Evolutionary conservation across 1,140 invertebrate genomes (phyloP).

Genomic region (Paraescarpia echinospica): DNA sequence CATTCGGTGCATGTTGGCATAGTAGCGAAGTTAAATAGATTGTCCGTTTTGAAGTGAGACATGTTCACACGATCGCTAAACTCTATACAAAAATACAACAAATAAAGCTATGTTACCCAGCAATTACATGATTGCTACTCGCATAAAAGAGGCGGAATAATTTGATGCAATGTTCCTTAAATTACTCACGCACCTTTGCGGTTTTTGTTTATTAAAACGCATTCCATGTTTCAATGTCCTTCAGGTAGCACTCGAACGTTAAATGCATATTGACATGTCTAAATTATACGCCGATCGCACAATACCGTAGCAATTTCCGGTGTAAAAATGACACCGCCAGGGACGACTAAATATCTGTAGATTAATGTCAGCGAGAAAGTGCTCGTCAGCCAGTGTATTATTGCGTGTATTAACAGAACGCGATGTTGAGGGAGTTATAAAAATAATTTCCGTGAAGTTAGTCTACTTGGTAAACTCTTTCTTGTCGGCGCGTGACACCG

Average conservation of each 20-base stretch:
- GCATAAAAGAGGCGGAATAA: not conserved
- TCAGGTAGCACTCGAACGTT: not conserved
- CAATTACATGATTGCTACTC: not conserved
- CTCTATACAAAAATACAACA: not conserved
- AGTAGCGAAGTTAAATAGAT: not conserved
- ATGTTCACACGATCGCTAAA: not conserved
- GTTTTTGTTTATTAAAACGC: conserved; percentile 1
- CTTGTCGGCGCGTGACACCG: not conserved
- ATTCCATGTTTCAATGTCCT: not conserved
- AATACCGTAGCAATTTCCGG: not conserved
- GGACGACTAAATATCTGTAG: not conserved
- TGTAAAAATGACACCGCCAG: not conserved
- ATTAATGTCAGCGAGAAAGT: not conserved
- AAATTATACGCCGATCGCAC: not conserved
- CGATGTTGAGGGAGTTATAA: not conserved
- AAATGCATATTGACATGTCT: not conserved
- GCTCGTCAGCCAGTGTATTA: not conserved
- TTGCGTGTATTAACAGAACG: not conserved
- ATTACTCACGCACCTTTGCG: not conserved
- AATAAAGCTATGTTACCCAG: not conserved
- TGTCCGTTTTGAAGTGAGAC: not conserved
- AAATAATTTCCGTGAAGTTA: not conserved
- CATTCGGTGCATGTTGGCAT: not conserved
- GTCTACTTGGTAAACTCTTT: not conserved
- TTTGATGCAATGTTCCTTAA: not conserved